Conservation (phyloP, 2,888 invertebrate genomes). For the Mantis religiosa region DNA sequence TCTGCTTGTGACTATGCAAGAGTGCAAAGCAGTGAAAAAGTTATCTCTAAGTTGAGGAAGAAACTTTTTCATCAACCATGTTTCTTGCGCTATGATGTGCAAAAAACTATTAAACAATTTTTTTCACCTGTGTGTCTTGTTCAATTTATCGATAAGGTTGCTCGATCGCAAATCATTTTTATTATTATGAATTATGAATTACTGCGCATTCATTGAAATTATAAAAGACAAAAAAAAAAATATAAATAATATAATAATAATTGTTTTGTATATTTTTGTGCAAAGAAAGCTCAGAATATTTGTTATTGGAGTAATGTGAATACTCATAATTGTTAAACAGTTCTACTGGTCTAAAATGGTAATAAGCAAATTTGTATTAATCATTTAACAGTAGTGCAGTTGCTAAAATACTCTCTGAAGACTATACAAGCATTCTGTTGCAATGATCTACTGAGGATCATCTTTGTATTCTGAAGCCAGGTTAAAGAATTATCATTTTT, state of each 20-base stretch:
- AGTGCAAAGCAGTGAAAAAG: neutral
- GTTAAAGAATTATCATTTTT: neutral
- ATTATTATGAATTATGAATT: conserved; percentile 20
- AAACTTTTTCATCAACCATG: conserved; percentile 10
- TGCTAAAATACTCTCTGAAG: conserved; percentile 1
- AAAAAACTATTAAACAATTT: conserved; percentile 13
- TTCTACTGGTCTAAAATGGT: conserved; percentile 8
- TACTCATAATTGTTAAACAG: conserved; percentile 17
- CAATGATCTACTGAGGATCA: neutral
- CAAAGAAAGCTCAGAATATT: conserved; percentile 19
- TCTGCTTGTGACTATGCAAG: neutral
- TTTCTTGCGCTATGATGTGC: conserved; percentile 6
- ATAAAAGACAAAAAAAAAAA: conserved; percentile 10
- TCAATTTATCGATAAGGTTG: conserved; percentile 18
- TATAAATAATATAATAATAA: conserved; percentile 1
- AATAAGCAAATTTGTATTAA: neutral
- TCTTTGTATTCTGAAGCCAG: neutral
- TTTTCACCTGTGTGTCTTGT: conserved; percentile 28
- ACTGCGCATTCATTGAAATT: conserved; percentile 21
- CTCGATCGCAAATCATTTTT: conserved; percentile 22
- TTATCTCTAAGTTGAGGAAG: neutral
- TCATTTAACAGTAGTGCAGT: neutral
- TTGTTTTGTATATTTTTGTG: conserved; percentile 28
- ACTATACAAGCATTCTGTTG: neutral
- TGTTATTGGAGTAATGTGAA: conserved; percentile 17